Conservation (phyloP, 2,888 invertebrate genomes). For the Cheilosia soror region DNA sequence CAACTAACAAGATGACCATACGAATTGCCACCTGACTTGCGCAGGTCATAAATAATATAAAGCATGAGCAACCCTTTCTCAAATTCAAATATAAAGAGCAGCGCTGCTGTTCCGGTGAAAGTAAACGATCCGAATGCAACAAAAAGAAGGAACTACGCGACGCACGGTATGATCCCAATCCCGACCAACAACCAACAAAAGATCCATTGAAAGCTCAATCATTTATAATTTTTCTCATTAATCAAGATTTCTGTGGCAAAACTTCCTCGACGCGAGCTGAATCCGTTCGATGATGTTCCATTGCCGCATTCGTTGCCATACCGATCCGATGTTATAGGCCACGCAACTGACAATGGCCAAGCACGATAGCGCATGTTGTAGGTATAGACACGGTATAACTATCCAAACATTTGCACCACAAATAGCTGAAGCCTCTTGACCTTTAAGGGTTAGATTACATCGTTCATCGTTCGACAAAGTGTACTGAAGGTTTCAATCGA, state of each 20-base stretch:
- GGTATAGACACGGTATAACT: neutral
- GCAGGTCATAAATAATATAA: neutral
- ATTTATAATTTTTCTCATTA: slow-evolving; percentile 72
- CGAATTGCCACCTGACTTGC: too few relatives aligned
- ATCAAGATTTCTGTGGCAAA: slow-evolving; percentile 61
- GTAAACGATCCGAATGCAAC: slow-evolving; percentile 40
- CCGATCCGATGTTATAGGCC: slow-evolving; percentile 45
- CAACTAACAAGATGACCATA: too few relatives aligned
- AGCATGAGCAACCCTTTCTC: slow-evolving; percentile 10
- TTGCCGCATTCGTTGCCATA: neutral
- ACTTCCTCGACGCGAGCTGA: slow-evolving; percentile 39
- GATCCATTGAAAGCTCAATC: slow-evolving; percentile 67
- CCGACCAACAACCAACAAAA: slow-evolving; percentile 43
- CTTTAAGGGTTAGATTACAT: slow-evolving; percentile 73
- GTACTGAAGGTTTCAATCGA: slow-evolving; percentile 57
- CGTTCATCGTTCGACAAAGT: slow-evolving; percentile 42
- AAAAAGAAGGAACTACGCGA: slow-evolving; percentile 12
- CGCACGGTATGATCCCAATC: slow-evolving; percentile 19
- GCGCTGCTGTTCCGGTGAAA: slow-evolving; percentile 61
- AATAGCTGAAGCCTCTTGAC: slow-evolving; percentile 53
- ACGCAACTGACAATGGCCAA: slow-evolving; percentile 55
- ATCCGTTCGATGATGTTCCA: slow-evolving; percentile 16
- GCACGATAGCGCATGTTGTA: neutral
- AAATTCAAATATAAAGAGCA: neutral
- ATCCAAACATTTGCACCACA: slow-evolving; percentile 19